Evolutionary conservation across 2,113 vertebrate genomes (phyloP).

Genomic region (Bolborhynchus lineola): DNA sequence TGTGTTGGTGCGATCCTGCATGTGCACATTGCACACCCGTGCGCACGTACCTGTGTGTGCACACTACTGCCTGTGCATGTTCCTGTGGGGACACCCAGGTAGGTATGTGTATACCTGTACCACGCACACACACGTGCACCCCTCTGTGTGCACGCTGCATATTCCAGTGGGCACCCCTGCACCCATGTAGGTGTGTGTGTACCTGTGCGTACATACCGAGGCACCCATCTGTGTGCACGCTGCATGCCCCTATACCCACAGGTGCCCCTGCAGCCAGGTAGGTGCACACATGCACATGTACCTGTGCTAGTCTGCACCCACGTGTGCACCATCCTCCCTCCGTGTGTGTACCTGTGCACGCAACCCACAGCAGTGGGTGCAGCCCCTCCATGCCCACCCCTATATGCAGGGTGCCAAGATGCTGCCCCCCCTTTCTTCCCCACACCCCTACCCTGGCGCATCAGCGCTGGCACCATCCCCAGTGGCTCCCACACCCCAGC

Average conservation of each 20-base stretch:
- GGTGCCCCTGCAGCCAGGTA: not conserved
- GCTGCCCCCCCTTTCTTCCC: not conserved
- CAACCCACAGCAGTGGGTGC: not conserved
- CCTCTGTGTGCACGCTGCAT: not conserved
- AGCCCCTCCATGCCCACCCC: not conserved
- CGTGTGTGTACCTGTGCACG: not conserved
- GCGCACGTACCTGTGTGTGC: not conserved
- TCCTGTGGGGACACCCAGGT: not conserved
- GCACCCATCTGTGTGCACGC: not conserved
- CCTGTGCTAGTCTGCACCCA: not conserved
- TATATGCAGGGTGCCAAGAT: not conserved
- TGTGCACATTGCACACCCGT: fast-evolving
- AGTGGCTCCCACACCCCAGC: constrained; percentile 18
- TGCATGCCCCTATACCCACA: not conserved
- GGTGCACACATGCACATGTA: not conserved
- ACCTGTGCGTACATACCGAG: not conserved
- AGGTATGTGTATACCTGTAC: too few relatives aligned
- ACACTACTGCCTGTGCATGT: fast-evolving
- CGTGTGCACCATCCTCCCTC: too few relatives aligned
- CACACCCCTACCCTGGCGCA: not conserved
- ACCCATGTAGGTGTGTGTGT: fast-evolving
- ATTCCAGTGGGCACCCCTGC: not conserved
- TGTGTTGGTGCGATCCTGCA: fast-evolving
- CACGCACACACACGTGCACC: too few relatives aligned
- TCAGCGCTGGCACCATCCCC: not conserved